Conservation (phyloP, 2,888 invertebrate genomes). For the Agrochola circellaris region DNA sequence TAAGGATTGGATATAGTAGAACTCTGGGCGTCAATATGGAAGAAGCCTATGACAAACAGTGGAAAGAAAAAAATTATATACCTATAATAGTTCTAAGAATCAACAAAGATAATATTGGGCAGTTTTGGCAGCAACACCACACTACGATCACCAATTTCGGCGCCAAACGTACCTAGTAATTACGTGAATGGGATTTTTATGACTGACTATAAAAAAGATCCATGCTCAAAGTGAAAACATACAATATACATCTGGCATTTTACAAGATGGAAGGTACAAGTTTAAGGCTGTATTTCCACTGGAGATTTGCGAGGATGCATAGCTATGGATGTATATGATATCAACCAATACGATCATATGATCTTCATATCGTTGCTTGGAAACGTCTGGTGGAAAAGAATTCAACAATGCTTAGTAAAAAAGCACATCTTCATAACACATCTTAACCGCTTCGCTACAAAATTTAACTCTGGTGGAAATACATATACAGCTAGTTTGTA, state of each 20-base stretch:
- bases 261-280: constrained; percentile 8
- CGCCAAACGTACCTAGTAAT: constrained; percentile 48
- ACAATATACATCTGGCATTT: constrained; percentile 39
- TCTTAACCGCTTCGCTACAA: background rate
- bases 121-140: constrained; percentile 43
- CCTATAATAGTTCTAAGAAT: constrained; percentile 25
- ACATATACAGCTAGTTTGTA: background rate
- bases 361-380: background rate
- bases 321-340: background rate
- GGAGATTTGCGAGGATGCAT: background rate
- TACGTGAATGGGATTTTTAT: constrained; percentile 49
- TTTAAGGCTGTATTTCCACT: background rate
- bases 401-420: background rate
- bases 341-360: background rate
- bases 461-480: background rate
- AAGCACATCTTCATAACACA: background rate
- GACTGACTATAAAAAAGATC: constrained; percentile 36
- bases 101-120: constrained; percentile 40
- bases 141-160: constrained; percentile 16
- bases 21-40: background rate
- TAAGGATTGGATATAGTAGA: background rate
- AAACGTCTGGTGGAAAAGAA: background rate
- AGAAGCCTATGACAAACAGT: background rate
- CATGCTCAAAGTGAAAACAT: constrained; percentile 20
- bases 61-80: background rate